Evolutionary conservation across 2,888 invertebrate genomes (phyloP).

Genomic region (Podotricha telesiphe): DNA sequence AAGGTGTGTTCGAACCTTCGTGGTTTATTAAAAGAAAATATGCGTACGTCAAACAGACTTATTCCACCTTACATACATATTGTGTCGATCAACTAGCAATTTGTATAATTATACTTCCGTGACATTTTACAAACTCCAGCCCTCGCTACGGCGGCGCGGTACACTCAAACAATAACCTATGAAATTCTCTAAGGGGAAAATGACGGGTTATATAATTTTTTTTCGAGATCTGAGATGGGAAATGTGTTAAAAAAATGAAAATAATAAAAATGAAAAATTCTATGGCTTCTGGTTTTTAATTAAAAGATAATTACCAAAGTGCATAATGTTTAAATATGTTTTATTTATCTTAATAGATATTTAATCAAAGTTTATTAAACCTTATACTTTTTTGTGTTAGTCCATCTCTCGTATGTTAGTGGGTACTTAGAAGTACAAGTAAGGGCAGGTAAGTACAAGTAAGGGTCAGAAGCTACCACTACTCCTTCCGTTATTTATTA

Average conservation of each 20-base stretch:
- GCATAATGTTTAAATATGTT: too few relatives aligned
- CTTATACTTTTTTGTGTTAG: too few relatives aligned
- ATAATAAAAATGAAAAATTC: too few relatives aligned
- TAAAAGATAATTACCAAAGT: neutral
- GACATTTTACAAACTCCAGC: conserved; percentile 24
- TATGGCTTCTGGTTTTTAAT: neutral
- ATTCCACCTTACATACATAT: neutral
- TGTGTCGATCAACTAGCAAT: conserved; percentile 12
- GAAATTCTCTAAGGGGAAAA: conserved; percentile 7
- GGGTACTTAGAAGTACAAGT: too few relatives aligned
- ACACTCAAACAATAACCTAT: conserved; percentile 6
- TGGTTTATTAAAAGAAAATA: neutral
- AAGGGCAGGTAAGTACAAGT: too few relatives aligned
- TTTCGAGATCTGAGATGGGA: neutral
- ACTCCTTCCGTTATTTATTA: too few relatives aligned
- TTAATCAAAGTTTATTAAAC: too few relatives aligned
- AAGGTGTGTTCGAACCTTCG: neutral
- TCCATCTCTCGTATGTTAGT: too few relatives aligned
- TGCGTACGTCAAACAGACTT: neutral
- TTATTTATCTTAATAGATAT: too few relatives aligned
- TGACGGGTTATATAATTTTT: conserved; percentile 9
- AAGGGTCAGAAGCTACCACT: too few relatives aligned
- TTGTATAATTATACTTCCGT: conserved; percentile 26
- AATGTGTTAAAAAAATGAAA: neutral
- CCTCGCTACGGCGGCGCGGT: conserved; percentile 10